A percentile compares a stretch with the other conserved stretches of the same genome.
Evolutionary conservation across 2,797 vertebrate genomes (phyloP).

Genomic region (Enoplosus armatus): DNA sequence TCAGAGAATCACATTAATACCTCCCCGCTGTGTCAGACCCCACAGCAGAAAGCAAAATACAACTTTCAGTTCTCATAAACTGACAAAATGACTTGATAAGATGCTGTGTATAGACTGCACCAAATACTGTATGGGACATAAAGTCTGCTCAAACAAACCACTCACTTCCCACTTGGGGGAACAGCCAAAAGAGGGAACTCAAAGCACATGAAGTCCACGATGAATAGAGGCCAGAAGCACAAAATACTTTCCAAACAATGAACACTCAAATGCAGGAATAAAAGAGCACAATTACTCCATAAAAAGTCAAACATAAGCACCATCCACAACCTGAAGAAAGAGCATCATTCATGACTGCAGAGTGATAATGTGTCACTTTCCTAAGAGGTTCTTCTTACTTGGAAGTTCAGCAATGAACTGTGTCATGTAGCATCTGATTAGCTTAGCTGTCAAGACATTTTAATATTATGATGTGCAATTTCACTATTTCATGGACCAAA

Average conservation of each 20-base stretch:
- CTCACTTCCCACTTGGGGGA: not conserved
- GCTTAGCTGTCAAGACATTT: not conserved
- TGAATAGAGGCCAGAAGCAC: not conserved
- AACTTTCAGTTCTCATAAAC: not conserved
- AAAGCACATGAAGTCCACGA: not conserved
- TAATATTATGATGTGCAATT: not conserved
- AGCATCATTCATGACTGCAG: not conserved
- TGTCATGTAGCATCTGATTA: not conserved
- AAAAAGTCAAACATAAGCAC: not conserved
- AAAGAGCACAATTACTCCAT: not conserved
- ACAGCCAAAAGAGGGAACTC: constrained; percentile 5
- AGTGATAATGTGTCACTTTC: not conserved
- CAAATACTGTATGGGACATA: not conserved
- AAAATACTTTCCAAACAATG: not conserved
- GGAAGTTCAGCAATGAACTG: not conserved
- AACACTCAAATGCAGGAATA: not conserved
- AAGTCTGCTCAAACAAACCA: not conserved
- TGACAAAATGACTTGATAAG: not conserved
- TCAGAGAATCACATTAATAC: not conserved
- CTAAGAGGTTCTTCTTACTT: not conserved
- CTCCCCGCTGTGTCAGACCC: too few species aligned
- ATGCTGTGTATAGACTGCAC: not conserved
- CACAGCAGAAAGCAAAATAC: not conserved
- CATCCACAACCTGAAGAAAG: not conserved
- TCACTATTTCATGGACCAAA: not conserved